phyloP scores from a whole-genome alignment of 2,113 vertebrate genomes.

The Mola mola region DNA sequence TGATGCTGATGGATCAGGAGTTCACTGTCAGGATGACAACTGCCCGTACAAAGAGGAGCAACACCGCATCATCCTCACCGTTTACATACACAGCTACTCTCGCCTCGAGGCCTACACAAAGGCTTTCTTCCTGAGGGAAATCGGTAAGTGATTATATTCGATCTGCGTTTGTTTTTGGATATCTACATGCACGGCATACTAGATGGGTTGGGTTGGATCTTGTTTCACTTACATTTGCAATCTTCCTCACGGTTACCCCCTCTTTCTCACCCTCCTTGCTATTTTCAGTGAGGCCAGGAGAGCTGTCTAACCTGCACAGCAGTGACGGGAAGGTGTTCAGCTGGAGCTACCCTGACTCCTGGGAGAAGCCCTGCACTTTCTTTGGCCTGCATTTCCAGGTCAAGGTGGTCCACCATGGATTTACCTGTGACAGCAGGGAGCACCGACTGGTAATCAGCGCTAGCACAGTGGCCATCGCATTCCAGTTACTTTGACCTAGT shows the following conservation, averaged over 20 bases:
- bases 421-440: conserved; percentile 40
- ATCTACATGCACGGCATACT: neutral
- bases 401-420: conserved; percentile 53
- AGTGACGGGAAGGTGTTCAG: conserved; percentile 40
- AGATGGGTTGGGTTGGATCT: neutral
- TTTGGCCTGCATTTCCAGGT: conserved; percentile 76
- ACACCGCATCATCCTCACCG: conserved; percentile 59
- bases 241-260: neutral
- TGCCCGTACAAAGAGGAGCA: conserved; percentile 75
- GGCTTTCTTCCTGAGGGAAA: conserved; percentile 76
- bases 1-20: conserved; percentile 52
- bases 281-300: conserved; percentile 71
- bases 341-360: conserved; percentile 73
- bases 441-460: conserved; percentile 13
- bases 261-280: neutral
- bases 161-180: neutral
- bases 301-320: conserved; percentile 28
- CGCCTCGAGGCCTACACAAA: conserved; percentile 72
- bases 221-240: neutral
- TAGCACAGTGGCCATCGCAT: neutral
- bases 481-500: neutral
- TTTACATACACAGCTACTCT: conserved; percentile 64
- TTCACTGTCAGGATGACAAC: conserved; percentile 57
- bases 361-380: conserved; percentile 71
- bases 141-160: conserved; percentile 62